phyloP scores from a whole-genome alignment of 2,888 invertebrate genomes.

The Acanthosoma haemorrhoidale region DNA sequence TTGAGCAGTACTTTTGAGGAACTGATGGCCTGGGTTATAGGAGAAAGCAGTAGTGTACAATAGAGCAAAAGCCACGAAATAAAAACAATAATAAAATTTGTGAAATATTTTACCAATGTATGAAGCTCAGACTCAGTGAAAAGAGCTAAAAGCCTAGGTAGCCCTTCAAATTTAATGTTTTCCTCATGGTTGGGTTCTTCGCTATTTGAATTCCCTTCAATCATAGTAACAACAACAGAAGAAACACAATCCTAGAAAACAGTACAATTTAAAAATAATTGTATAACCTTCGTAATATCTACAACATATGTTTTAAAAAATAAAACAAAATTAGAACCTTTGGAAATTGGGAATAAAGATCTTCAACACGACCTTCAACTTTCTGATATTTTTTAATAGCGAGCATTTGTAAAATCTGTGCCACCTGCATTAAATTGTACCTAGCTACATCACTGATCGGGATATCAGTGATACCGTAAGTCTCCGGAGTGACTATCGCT shows the following conservation, averaged over 20 bases:
- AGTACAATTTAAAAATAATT: neutral
- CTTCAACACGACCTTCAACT: constrained; percentile 64
- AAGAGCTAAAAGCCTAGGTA: constrained; percentile 60
- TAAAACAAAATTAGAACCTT: constrained; percentile 48
- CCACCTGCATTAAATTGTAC: constrained; percentile 84
- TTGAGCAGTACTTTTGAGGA: too few species aligned
- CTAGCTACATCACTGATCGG: constrained; percentile 86
- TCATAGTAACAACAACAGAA: constrained; percentile 67
- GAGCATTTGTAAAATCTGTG: constrained; percentile 86
- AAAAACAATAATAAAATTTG: too few species aligned
- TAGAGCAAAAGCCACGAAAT: too few species aligned
- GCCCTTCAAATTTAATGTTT: constrained; percentile 52
- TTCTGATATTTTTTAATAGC: constrained; percentile 80
- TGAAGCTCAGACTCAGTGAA: constrained; percentile 63
- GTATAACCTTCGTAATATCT: too few species aligned
- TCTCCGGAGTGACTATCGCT: constrained; percentile 92
- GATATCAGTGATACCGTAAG: constrained; percentile 87
- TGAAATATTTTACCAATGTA: constrained; percentile 52
- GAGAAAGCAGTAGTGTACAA: too few species aligned
- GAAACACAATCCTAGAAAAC: constrained; percentile 60
- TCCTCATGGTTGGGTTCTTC: constrained; percentile 49
- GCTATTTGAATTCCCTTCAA: constrained; percentile 49
- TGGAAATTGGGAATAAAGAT: constrained; percentile 75
- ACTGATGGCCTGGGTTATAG: too few species aligned
- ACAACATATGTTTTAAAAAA: neutral